Base-by-base conservation (phyloP, 2,888 invertebrate genomes). In the Drosophila mimica region DNA sequence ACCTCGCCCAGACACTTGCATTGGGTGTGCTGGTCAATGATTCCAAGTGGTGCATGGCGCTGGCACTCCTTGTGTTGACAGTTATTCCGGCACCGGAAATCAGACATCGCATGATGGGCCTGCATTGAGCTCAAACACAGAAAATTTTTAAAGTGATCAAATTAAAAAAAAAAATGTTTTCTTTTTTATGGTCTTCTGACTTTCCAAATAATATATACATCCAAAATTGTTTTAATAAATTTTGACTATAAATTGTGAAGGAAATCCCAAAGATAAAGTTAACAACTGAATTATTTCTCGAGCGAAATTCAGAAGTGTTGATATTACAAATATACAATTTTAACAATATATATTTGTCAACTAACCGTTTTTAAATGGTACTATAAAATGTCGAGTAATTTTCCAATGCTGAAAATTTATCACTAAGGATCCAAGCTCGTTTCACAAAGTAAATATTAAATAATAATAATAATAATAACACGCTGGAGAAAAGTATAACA, bases 31-130 rank as follows among this genome's bases (percentile, higher is more conserved):
- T 91, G 91, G 56, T 92, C 91, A n/a, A 92, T 66, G 13, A 92
- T 62, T 6, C 92, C 92, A 43, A 92, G 65, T 0, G 91, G 83
- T 0, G 92, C 91, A 59, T 92, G 91, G 0, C 88, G 76, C 62
- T 92, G 92, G 64, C 92, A 92, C 69, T 92, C 91, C 68, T 87
- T 88, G 76, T 91, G 92, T 15, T 82, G 82, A 70, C 92, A 92
- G 25, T 79, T 91, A 51, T 80, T 83, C 53, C 90, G 89, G 59
- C 92, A 92, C 3, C 89, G 85, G 53, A 91, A 91, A 48, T 89
- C 81, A 3, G 91, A 86, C 82, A 91, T 83, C 7, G 91, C 91
- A 70, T 91, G 91, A 61, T 91, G 91, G 6, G 91, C 91, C 76
- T 89, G 89, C 91, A 91, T 91, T 30, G 61, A 48, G 52, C 57